These are phyloP conservation scores for Mimas tiliae DNA, from an alignment of 2,888 invertebrate species.

Conservation along the genomic window DNA sequence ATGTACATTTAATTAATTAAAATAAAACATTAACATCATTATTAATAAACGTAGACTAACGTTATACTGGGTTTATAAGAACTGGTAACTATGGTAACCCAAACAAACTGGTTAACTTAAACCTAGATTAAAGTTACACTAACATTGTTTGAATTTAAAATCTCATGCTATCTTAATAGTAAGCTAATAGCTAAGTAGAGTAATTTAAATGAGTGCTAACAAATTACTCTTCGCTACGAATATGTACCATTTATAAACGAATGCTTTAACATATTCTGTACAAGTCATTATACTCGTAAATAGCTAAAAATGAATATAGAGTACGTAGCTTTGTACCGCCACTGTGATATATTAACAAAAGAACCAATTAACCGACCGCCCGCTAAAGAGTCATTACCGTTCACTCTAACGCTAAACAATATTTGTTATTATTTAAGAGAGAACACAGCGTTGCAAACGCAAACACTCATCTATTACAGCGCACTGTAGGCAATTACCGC, in stretches of 20 bases:
- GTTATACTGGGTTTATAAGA: too few relatives aligned
- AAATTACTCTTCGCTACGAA: not conserved
- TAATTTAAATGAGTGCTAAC: not conserved
- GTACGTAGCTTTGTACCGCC: constrained; percentile 25
- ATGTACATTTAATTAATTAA: too few relatives aligned
- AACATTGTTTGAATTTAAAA: too few relatives aligned
- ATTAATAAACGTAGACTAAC: too few relatives aligned
- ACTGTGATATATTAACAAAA: constrained; percentile 46
- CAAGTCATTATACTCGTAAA: too few relatives aligned
- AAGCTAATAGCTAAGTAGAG: not conserved
- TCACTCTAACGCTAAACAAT: constrained; percentile 61
- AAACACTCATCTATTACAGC: constrained; percentile 64
- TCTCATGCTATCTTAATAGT: too few relatives aligned
- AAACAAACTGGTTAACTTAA: too few relatives aligned
- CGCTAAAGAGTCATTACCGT: constrained; percentile 50
- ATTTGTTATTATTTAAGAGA: constrained; percentile 75
- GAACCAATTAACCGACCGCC: constrained; percentile 61
- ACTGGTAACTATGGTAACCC: too few relatives aligned
- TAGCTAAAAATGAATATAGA: not conserved
- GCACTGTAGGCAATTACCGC: constrained; percentile 71
- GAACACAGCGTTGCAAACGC: constrained; percentile 57
- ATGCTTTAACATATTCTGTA: not conserved
- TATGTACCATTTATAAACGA: not conserved
- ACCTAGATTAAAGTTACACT: too few relatives aligned
- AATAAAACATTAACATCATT: too few relatives aligned